phyloP scores from a whole-genome alignment of 2,888 invertebrate genomes.

The Euplexia lucipara region DNA sequence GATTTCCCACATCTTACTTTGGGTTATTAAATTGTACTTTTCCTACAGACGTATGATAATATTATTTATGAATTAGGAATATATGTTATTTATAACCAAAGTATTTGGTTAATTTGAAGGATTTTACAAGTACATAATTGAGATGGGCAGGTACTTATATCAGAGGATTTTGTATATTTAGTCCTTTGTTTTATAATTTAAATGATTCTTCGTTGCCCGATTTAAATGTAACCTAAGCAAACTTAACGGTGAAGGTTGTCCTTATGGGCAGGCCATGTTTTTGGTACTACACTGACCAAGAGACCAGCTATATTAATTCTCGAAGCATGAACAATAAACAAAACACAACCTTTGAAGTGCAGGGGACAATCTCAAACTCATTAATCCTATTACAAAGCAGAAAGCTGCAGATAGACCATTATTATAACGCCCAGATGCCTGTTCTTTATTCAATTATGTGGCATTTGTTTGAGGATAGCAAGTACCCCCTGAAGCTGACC shows the following conservation, averaged over 20 bases:
- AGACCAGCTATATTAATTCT: not conserved
- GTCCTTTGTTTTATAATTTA: no score
- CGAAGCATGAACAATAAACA: conserved; percentile 4
- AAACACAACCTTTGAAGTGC: conserved; percentile 2
- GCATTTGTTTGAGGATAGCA: not conserved
- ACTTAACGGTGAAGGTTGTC: no score
- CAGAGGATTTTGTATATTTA: no score
- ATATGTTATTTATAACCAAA: not conserved
- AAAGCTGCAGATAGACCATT: not conserved
- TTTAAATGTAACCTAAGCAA: no score
- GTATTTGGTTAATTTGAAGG: not conserved
- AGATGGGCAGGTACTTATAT: not conserved
- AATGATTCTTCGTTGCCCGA: no score
- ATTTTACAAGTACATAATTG: conserved; percentile 2
- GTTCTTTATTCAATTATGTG: conserved; percentile 36
- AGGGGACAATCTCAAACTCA: not conserved
- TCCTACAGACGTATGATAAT: conserved; percentile 6
- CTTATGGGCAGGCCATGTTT: no score
- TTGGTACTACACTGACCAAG: not conserved
- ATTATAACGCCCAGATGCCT: not conserved
- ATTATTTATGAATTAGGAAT: conserved; percentile 33
- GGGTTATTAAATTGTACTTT: conserved; percentile 19
- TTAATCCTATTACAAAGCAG: conserved; percentile 3
- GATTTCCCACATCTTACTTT: conserved; percentile 2
- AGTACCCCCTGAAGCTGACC: conserved; percentile 41